These are phyloP conservation scores for Halictus ligatus DNA, from an alignment of 2,888 invertebrate genomes.

Conservation along the genomic window DNA sequence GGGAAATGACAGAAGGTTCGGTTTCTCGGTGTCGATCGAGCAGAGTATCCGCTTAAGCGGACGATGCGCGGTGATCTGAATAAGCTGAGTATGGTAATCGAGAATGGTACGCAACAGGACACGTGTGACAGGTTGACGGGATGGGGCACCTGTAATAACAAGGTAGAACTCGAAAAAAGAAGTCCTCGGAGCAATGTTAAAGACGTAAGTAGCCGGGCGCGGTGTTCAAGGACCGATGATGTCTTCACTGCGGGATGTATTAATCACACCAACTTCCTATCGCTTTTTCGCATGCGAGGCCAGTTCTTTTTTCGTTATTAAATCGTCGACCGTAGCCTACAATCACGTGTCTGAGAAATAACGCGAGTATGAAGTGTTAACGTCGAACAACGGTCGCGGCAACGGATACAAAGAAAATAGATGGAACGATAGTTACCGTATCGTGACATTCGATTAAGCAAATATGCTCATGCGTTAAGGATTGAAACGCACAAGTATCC, in stretches of 20 bases:
- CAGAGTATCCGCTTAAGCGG: not conserved
- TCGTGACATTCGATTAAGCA: constrained; percentile 6
- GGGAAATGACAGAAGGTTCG: not conserved
- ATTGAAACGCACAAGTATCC: not conserved
- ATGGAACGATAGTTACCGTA: not conserved
- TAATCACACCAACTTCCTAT: not conserved
- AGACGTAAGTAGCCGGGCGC: not conserved
- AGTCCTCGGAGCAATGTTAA: not conserved
- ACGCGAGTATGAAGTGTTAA: constrained; percentile 8
- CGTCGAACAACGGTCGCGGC: not conserved
- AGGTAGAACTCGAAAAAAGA: constrained; percentile 7
- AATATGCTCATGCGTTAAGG: not conserved
- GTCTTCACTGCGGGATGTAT: not conserved
- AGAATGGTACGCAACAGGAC: constrained; percentile 12
- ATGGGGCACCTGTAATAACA: constrained; percentile 5
- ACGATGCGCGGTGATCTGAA: not conserved
- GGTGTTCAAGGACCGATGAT: not conserved
- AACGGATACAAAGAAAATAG: not conserved
- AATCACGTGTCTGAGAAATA: not conserved
- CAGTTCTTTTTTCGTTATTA: not conserved
- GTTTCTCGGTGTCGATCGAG: not conserved
- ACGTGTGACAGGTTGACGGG: constrained; percentile 27
- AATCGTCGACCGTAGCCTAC: not conserved
- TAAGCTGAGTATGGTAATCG: not conserved
- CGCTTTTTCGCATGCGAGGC: not conserved